These are phyloP conservation scores for Salvelinus fontinalis DNA, from an alignment of 2,113 vertebrate species.

Conservation along the genomic window DNA sequence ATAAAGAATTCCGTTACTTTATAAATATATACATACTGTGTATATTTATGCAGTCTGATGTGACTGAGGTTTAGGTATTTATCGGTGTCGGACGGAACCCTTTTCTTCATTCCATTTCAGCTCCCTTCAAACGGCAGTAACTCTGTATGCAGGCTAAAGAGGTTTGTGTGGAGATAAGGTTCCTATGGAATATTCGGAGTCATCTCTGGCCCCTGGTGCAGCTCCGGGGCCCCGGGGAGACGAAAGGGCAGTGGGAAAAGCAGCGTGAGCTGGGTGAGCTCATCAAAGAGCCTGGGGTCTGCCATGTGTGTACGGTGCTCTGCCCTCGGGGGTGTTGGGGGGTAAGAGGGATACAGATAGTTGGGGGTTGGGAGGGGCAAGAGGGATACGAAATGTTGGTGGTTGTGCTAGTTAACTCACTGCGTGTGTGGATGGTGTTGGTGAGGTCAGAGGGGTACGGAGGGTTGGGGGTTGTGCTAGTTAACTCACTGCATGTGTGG, in stretches of 20 bases:
- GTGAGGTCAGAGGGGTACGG: not conserved
- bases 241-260: slow-evolving; percentile 25
- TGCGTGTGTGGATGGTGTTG: slow-evolving; percentile 78
- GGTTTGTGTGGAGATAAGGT: slow-evolving; percentile 56
- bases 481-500: slow-evolving; percentile 95
- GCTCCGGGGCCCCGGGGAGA: slow-evolving; percentile 46
- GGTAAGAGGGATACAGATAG: not conserved
- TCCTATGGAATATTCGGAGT: slow-evolving; percentile 60
- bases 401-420: slow-evolving; percentile 76
- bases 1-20: slow-evolving; percentile 43
- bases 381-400: not conserved
- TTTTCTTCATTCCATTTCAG: slow-evolving; percentile 53
- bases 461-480: not conserved
- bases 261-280: slow-evolving; percentile 40
- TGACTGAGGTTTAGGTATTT: slow-evolving; percentile 48
- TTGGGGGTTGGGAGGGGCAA: not conserved
- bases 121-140: slow-evolving; percentile 34
- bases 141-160: slow-evolving; percentile 22
- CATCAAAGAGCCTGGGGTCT: slow-evolving; percentile 65
- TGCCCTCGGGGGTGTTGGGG: slow-evolving; percentile 40
- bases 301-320: slow-evolving; percentile 44
- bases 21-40: slow-evolving; percentile 48
- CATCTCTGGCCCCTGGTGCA: slow-evolving; percentile 59
- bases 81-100: slow-evolving; percentile 38
- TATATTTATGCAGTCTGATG: slow-evolving; percentile 46